These are phyloP conservation scores for Odontomyia ornata DNA, from an alignment of 2,888 invertebrate species.

Conservation along the genomic window DNA sequence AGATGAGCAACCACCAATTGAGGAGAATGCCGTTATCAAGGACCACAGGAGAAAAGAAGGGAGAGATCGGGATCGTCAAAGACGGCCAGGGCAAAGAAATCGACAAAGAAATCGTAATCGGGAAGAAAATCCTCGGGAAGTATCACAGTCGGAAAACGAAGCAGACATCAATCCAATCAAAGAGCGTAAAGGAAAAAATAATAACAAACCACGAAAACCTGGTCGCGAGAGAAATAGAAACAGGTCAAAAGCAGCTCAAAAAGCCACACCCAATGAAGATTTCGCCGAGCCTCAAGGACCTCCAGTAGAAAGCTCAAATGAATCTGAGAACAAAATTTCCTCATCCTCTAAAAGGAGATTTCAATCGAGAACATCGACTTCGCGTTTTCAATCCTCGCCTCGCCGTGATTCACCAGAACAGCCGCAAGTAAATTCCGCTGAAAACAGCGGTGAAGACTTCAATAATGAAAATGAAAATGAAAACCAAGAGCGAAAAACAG, in stretches of 20 bases:
- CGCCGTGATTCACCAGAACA: neutral
- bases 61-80: neutral
- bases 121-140: neutral
- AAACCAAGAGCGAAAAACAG: neutral
- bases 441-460: neutral
- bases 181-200: neutral
- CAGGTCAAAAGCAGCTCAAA: neutral
- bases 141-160: neutral
- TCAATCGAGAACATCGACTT: conserved; percentile 3
- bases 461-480: conserved; percentile 10
- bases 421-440: neutral
- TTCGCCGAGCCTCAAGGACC: conserved; percentile 10
- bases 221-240: neutral
- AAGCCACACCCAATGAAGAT: neutral
- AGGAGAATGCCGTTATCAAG: neutral
- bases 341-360: neutral
- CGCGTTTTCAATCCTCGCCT: neutral
- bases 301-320: neutral
- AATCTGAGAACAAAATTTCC: neutral
- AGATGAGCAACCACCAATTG: neutral
- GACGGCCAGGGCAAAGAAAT: conserved; percentile 1
- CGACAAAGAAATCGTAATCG: neutral
- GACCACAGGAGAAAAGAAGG: neutral
- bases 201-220: neutral
- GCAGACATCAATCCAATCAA: neutral